These are phyloP conservation scores for Calephelis nemesis DNA, from an alignment of 1,140 invertebrate species.

Conservation along the genomic window DNA sequence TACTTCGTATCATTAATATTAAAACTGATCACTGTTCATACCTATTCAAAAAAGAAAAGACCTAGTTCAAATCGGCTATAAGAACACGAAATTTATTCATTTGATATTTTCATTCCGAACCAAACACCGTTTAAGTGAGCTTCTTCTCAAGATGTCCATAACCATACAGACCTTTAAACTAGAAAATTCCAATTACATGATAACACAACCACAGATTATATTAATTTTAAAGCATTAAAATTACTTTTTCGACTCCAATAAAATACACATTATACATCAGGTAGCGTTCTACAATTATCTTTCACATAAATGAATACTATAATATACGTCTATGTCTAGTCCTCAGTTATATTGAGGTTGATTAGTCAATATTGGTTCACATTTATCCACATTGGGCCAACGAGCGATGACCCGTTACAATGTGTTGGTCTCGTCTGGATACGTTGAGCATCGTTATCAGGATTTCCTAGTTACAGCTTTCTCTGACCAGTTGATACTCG, in stretches of 20 bases:
- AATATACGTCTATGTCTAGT: conserved; percentile 2
- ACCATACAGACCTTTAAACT: conserved; percentile 10
- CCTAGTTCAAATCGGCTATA: no score
- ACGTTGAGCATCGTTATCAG: background rate
- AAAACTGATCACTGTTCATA: no score
- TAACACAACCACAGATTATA: conserved; percentile 67
- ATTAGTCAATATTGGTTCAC: background rate
- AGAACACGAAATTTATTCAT: no score
- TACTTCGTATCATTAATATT: no score
- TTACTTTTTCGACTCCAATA: conserved; percentile 17
- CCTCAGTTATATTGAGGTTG: conserved; percentile 20
- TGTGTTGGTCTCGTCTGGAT: conserved; percentile 16
- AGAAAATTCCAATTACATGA: conserved; percentile 22
- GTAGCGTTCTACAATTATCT: background rate
- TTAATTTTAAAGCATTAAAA: conserved; percentile 58
- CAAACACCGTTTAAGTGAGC: no score
- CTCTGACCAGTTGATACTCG: conserved; percentile 1
- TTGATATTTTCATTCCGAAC: no score
- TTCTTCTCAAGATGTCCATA: no score
- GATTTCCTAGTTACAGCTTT: background rate
- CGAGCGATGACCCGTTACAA: background rate
- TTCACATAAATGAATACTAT: background rate
- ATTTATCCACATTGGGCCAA: background rate
- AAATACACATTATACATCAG: conserved; percentile 15
- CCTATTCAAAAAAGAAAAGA: no score